A percentile compares a stretch with the other conserved stretches of the same genome.
phyloP scores from a whole-genome alignment of 2,113 vertebrate genomes.

The Colaptes auratus region DNA sequence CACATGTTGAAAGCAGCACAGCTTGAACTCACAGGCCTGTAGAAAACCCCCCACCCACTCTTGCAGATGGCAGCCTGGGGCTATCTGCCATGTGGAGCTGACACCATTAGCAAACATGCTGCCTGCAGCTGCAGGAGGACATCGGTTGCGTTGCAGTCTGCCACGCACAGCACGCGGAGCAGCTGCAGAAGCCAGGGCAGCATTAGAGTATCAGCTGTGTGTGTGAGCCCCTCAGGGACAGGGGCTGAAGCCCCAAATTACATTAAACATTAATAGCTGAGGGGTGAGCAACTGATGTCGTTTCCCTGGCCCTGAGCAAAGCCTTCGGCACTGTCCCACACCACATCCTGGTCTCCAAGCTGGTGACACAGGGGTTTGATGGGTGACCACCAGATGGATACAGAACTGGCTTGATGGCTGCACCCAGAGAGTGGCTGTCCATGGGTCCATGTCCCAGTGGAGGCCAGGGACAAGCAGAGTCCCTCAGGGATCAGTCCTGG shows the following conservation, averaged over 20 bases:
- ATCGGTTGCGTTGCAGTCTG: background rate
- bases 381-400: too few relatives aligned
- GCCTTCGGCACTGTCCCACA: too few relatives aligned
- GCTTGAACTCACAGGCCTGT: background rate
- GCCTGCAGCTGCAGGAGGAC: slow-evolving; percentile 4
- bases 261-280: too few relatives aligned
- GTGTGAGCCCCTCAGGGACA: background rate
- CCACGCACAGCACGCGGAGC: background rate
- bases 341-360: too few relatives aligned
- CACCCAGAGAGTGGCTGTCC: too few relatives aligned
- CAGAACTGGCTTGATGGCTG: too few relatives aligned
- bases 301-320: too few relatives aligned
- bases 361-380: too few relatives aligned
- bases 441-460: too few relatives aligned
- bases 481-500: too few relatives aligned
- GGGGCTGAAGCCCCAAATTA: background rate
- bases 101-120: background rate
- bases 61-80: background rate
- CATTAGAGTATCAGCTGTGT: background rate
- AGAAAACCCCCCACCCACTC: background rate
- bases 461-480: too few relatives aligned
- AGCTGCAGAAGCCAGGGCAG: background rate
- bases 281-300: too few relatives aligned
- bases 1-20: background rate
- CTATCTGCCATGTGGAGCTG: background rate